phyloP scores from a whole-genome alignment of 2,797 vertebrate species.

The Decapterus maruadsi region DNA sequence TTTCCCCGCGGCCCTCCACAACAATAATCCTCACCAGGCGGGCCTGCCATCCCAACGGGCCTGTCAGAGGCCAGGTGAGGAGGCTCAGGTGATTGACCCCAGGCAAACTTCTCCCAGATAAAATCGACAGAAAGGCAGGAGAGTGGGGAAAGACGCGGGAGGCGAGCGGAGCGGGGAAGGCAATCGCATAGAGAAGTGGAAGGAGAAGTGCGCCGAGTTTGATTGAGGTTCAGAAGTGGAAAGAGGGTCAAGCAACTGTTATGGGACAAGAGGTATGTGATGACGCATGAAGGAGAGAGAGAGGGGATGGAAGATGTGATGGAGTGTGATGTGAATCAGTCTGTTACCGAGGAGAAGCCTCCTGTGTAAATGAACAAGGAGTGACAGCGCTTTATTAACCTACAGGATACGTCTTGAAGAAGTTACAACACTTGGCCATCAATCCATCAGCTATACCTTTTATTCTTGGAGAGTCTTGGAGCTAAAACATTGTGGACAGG shows the following conservation, averaged over 20 bases:
- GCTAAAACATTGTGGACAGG: too few species aligned
- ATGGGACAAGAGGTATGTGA: slow-evolving; percentile 11
- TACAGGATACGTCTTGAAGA: background rate
- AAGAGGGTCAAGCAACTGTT: slow-evolving; percentile 5
- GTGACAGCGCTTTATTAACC: background rate
- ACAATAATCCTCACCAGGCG: slow-evolving; percentile 59
- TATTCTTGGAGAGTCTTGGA: too few species aligned
- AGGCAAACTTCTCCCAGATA: slow-evolving; percentile 70
- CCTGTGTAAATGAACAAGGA: slow-evolving; percentile 23
- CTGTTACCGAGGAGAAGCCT: slow-evolving; percentile 15
- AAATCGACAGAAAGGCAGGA: slow-evolving; percentile 35
- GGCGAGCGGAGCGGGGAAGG: slow-evolving; percentile 12
- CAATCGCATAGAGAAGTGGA: slow-evolving; percentile 14
- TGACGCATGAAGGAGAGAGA: slow-evolving; percentile 9
- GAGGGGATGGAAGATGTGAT: background rate
- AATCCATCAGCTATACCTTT: too few species aligned
- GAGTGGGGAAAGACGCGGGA: slow-evolving; percentile 19
- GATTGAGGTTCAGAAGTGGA: slow-evolving; percentile 12
- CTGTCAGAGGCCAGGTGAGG: slow-evolving; percentile 75
- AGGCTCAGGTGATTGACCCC: slow-evolving; percentile 83
- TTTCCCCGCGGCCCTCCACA: slow-evolving; percentile 56
- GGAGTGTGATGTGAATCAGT: background rate
- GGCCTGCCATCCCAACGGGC: slow-evolving; percentile 44
- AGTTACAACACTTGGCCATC: background rate
- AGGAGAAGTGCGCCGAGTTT: slow-evolving; percentile 9